Conservation (phyloP, 2,797 vertebrate genomes). For the Luscinia luscinia region DNA sequence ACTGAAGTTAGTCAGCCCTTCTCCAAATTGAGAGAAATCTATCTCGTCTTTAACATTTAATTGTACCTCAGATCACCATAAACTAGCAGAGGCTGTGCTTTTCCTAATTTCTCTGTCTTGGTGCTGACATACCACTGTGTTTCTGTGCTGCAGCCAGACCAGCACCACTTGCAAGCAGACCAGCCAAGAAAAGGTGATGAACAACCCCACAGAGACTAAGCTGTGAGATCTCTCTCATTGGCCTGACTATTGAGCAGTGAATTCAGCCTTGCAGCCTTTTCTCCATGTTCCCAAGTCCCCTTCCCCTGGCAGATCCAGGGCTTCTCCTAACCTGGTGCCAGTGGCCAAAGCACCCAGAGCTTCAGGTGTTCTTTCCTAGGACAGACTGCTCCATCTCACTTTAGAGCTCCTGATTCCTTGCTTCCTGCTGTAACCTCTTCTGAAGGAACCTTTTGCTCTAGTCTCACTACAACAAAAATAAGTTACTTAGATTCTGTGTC, state of each 20-base stretch:
- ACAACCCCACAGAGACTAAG: background rate
- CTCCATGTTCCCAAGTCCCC: background rate
- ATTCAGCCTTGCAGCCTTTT: background rate
- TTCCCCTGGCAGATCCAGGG: background rate
- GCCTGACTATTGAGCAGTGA: background rate
- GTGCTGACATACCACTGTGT: background rate
- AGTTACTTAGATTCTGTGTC: background rate
- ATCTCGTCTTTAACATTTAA: background rate
- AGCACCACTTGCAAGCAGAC: background rate
- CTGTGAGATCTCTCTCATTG: background rate
- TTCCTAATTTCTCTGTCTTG: background rate
- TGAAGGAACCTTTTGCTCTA: background rate
- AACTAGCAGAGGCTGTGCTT: background rate
- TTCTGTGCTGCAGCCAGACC: slow-evolving; percentile 11
- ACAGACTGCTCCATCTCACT: background rate
- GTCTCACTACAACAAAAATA: background rate
- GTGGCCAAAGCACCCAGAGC: background rate
- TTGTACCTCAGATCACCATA: background rate
- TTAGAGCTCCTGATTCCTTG: background rate
- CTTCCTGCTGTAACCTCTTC: background rate
- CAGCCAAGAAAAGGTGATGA: background rate
- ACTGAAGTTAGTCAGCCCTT: background rate
- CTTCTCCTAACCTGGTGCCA: background rate
- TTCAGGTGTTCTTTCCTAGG: background rate
- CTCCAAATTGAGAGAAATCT: background rate